Percentiles rank a stretch among this genome's conserved stretches.
phyloP scores from a whole-genome alignment of 2,888 invertebrate genomes.

The Cosmopolites sordidus region DNA sequence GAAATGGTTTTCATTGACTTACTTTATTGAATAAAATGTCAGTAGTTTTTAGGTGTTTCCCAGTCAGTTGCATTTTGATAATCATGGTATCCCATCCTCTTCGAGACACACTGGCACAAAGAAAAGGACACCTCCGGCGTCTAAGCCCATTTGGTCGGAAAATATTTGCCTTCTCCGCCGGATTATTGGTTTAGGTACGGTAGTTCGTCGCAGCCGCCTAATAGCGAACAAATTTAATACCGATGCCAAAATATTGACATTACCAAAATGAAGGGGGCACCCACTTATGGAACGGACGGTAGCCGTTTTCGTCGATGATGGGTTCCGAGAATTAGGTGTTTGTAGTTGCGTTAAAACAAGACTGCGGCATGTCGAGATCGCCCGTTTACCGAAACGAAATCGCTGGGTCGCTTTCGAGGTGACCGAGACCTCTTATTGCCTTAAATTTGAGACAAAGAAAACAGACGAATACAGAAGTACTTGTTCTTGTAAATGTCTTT shows the following conservation, averaged over 20 bases:
- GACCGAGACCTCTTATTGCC: no score
- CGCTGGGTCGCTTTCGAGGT: no score
- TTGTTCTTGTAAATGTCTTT: no score
- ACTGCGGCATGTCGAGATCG: not conserved
- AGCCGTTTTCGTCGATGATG: slow-evolving; percentile 16
- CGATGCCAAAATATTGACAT: slow-evolving; percentile 27
- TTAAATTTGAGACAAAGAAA: no score
- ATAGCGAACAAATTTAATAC: slow-evolving; percentile 27
- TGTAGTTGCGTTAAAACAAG: slow-evolving; percentile 19
- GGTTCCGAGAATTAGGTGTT: slow-evolving; percentile 21
- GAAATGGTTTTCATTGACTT: no score
- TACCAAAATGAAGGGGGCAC: slow-evolving; percentile 12
- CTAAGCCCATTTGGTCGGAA: slow-evolving; percentile 42
- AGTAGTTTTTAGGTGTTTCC: no score
- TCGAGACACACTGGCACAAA: slow-evolving; percentile 29
- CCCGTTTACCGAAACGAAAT: no score
- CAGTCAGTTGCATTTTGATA: no score
- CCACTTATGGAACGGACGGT: slow-evolving; percentile 15
- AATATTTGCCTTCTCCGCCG: slow-evolving; percentile 39
- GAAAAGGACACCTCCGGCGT: slow-evolving; percentile 38
- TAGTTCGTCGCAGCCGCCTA: slow-evolving; percentile 18
- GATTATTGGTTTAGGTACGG: slow-evolving; percentile 41
- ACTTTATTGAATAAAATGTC: no score
- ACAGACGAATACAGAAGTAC: no score
- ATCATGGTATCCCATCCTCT: not conserved